Evolutionary conservation across 1,140 invertebrate genomes (phyloP).

Genomic region (Neodiprion pinetum): DNA sequence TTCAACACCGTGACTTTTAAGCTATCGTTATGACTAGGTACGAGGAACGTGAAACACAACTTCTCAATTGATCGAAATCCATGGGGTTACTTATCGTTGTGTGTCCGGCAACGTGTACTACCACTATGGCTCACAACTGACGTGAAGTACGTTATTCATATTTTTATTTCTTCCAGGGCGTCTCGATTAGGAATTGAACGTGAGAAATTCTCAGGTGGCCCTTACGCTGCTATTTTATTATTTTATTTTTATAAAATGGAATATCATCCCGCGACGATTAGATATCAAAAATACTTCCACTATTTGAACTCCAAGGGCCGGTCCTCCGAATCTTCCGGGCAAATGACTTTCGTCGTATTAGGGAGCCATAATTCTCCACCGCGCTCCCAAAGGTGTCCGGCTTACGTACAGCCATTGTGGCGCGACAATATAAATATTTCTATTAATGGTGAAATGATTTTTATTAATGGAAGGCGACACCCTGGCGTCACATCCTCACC

Average conservation of each 20-base stretch:
- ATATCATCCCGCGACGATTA: constrained; percentile 43
- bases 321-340: neutral
- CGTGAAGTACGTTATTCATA: no score
- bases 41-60: no score
- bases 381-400: constrained; percentile 1
- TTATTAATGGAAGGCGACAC: constrained; percentile 49
- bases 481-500: constrained; percentile 10
- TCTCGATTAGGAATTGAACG: constrained; percentile 10
- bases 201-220: constrained; percentile 39
- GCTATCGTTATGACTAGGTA: no score
- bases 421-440: constrained; percentile 43
- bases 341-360: neutral
- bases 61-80: no score
- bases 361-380: neutral
- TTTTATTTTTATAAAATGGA: constrained; percentile 19
- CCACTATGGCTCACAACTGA: no score
- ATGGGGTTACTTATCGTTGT: no score
- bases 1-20: no score
- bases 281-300: constrained; percentile 14
- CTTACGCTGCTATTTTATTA: constrained; percentile 21
- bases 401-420: neutral
- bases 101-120: no score
- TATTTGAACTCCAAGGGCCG: neutral
- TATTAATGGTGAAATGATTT: constrained; percentile 51
- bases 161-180: no score